These are phyloP conservation scores for Himalopsyche tibetana DNA, from an alignment of 2,888 invertebrate genomes.

Conservation along the genomic window DNA sequence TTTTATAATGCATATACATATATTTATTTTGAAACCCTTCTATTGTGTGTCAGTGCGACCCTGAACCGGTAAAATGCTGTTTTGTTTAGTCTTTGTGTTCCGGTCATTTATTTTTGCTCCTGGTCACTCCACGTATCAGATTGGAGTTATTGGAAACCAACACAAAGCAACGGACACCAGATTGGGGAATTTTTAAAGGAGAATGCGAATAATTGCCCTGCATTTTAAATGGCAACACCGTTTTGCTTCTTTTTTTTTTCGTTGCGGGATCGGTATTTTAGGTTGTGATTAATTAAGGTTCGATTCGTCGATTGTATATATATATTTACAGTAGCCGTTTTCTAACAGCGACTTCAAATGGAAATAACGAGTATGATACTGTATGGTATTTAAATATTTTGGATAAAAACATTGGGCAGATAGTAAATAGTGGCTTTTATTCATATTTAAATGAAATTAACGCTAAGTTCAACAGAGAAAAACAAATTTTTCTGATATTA, in stretches of 20 bases:
- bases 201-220: slow-evolving; percentile 27
- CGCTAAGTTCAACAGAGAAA: too few species aligned
- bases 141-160: slow-evolving; percentile 9
- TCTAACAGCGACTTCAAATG: too few species aligned
- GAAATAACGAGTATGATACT: too few species aligned
- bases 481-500: too few species aligned
- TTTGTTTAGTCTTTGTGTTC: slow-evolving; percentile 35
- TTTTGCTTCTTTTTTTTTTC: not conserved
- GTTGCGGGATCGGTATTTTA: not conserved
- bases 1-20: too few species aligned
- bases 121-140: slow-evolving; percentile 35
- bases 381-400: too few species aligned
- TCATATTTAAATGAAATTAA: too few species aligned
- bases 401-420: too few species aligned
- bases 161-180: slow-evolving; percentile 14
- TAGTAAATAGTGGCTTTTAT: too few species aligned
- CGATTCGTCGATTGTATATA: not conserved
- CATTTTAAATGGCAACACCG: slow-evolving; percentile 16
- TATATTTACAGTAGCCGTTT: not conserved
- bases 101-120: slow-evolving; percentile 34
- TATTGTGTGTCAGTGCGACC: too few species aligned
- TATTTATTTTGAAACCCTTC: too few species aligned
- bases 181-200: slow-evolving; percentile 10
- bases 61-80: not conserved
- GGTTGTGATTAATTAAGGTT: slow-evolving; percentile 36